phyloP scores from a whole-genome alignment of 1,140 invertebrate genomes.

The Triops longicaudatus region DNA sequence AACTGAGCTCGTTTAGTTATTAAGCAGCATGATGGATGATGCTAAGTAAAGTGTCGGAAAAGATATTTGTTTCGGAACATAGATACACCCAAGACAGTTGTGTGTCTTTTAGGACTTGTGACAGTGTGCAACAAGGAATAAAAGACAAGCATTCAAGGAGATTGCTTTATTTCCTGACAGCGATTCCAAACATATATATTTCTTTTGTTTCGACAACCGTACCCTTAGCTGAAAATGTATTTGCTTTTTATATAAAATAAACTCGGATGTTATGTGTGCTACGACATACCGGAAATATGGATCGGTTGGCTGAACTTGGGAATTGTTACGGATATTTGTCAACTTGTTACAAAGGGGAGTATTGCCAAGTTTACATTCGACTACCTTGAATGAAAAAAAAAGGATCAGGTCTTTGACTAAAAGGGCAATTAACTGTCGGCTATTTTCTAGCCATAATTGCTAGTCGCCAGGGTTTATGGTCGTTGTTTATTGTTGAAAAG shows the following conservation, averaged over 20 bases:
- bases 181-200: not conserved
- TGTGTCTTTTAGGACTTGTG: not conserved
- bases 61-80: not conserved
- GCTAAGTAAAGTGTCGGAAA: not conserved
- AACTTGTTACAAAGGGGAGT: not conserved
- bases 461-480: not conserved
- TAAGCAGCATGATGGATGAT: not conserved
- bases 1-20: not conserved
- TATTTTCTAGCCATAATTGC: not conserved
- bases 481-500: not conserved
- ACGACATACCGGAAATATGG: not conserved
- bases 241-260: too few relatives aligned
- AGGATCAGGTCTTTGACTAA: not conserved
- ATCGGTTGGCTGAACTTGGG: not conserved
- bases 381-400: not conserved
- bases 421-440: conserved; percentile 11
- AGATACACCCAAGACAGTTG: not conserved
- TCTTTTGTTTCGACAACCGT: too few relatives aligned
- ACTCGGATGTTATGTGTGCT: not conserved
- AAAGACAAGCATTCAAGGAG: not conserved
- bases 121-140: not conserved
- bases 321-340: not conserved
- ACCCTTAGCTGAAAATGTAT: too few relatives aligned
- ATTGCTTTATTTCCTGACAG: not conserved
- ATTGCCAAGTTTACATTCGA: not conserved